A percentile compares a stretch with the other conserved stretches of the same genome.
Conservation (phyloP, 2,797 vertebrate genomes). For the Mycteria americana region DNA sequence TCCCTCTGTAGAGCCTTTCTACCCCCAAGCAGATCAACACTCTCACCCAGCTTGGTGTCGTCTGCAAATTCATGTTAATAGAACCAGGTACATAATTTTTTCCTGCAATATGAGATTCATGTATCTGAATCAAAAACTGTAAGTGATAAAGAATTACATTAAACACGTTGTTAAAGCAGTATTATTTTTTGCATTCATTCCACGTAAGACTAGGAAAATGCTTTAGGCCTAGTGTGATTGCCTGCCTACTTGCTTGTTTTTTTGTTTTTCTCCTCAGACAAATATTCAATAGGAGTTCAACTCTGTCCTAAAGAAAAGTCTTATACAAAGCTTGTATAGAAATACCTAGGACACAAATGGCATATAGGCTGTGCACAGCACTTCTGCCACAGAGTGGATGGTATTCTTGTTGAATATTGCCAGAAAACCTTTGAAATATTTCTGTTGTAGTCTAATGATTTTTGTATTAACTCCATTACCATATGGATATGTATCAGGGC, state of each 20-base stretch:
- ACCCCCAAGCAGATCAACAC: background rate
- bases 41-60: accelerated
- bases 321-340: background rate
- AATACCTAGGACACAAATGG: background rate
- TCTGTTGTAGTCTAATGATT: background rate
- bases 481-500: background rate
- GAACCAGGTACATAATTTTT: background rate
- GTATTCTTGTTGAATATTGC: background rate
- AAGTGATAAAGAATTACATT: background rate
- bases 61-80: background rate
- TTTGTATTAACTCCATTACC: background rate
- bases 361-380: background rate
- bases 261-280: background rate
- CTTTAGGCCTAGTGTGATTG: background rate
- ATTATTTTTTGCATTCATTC: background rate
- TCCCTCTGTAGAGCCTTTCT: background rate
- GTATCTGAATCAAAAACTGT: background rate
- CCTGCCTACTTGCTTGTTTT: background rate
- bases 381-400: background rate
- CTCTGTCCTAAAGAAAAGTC: background rate
- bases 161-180: background rate
- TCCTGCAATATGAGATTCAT: background rate
- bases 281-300: background rate
- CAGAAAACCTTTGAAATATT: background rate
- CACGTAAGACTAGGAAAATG: background rate